Conservation (phyloP, 2,888 invertebrate species). For the Tipula vernalis region DNA sequence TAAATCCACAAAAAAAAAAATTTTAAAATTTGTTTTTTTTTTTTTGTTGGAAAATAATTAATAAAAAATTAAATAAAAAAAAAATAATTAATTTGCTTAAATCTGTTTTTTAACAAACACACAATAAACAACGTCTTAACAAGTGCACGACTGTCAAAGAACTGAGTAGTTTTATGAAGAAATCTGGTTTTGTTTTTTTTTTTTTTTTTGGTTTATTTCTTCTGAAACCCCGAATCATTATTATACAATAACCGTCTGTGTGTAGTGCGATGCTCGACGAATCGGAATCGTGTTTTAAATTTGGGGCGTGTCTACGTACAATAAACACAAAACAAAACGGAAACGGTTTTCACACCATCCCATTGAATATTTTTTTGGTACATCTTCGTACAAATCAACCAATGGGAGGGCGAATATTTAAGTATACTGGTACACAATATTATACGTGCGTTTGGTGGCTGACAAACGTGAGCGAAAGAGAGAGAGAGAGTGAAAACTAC, state of each 20-base stretch:
- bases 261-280: not conserved
- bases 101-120: constrained; percentile 1
- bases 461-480: not conserved
- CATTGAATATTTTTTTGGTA: not conserved
- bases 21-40: not conserved
- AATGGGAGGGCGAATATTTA: not conserved
- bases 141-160: constrained; percentile 36
- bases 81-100: not conserved
- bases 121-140: constrained; percentile 29
- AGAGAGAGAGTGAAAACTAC: not conserved
- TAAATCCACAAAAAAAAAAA: not conserved
- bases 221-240: not conserved
- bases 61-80: not conserved
- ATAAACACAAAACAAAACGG: not conserved
- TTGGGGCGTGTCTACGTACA: not conserved
- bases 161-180: constrained; percentile 24
- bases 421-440: not conserved
- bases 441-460: not conserved
- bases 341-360: not conserved
- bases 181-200: constrained; percentile 13
- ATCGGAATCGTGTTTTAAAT: not conserved
- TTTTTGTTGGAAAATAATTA: not conserved
- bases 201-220: not conserved
- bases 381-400: not conserved
- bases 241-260: not conserved